Evolutionary conservation across 92 coral and sea anemone species (phyloP).

Genomic region (Epizoanthus illoricatus): DNA sequence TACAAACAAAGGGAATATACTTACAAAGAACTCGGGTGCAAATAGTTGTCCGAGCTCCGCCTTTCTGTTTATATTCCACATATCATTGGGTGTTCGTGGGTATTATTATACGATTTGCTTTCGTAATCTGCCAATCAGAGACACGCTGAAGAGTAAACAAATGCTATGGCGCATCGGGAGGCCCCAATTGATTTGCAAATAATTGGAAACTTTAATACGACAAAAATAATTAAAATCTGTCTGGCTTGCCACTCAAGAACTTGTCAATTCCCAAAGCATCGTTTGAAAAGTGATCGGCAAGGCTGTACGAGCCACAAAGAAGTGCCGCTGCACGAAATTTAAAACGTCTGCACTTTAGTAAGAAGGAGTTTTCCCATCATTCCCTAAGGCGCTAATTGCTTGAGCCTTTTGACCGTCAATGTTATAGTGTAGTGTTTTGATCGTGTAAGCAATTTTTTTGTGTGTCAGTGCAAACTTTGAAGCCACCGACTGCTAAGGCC

Average conservation of each 20-base stretch:
- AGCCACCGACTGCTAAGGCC: conserved; percentile 97
- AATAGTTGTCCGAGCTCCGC: conserved; percentile 87
- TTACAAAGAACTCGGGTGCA: conserved; percentile 83
- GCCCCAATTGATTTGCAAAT: conserved; percentile 99
- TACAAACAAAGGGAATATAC: conserved; percentile 66
- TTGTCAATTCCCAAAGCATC: conserved; percentile 94
- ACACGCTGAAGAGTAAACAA: conserved; percentile 87
- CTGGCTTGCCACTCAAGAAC: conserved; percentile 98
- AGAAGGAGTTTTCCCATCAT: conserved; percentile 66
- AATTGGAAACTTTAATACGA: conserved; percentile 98
- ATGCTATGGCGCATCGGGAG: conserved; percentile 92
- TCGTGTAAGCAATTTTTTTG: conserved; percentile 54
- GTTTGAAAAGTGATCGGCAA: conserved; percentile 94
- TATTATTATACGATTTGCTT: conserved; percentile 95
- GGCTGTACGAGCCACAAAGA: conserved; percentile 76
- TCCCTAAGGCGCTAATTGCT: conserved; percentile 94
- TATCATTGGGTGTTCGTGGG: conserved; percentile 93
- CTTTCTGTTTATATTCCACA: conserved; percentile 90
- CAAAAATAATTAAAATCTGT: conserved; percentile 96
- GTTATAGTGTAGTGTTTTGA: conserved; percentile 79
- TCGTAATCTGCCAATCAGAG: conserved; percentile 92
- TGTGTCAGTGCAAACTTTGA: conserved; percentile 72
- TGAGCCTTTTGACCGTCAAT: conserved; percentile 65
- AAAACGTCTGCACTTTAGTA: conserved; percentile 70
- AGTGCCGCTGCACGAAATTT: conserved; percentile 85